Conservation (phyloP, 2,797 vertebrate genomes). For the Selene dorsalis region DNA sequence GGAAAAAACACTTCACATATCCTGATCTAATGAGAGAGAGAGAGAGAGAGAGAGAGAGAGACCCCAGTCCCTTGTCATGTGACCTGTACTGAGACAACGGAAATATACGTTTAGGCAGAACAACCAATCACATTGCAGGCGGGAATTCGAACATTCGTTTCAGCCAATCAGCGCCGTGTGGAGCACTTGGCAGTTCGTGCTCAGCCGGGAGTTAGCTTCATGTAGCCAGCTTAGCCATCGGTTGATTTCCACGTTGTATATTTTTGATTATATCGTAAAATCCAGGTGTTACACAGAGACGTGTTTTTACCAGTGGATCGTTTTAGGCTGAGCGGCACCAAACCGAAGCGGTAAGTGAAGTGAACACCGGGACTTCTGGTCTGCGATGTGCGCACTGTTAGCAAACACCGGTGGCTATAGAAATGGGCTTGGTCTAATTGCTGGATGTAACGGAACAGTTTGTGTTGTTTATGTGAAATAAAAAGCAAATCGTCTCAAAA, state of each 20-base stretch:
- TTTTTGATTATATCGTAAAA: background rate
- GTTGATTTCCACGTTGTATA: background rate
- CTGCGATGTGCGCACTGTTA: conserved; percentile 23
- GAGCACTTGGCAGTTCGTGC: background rate
- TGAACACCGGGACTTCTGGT: background rate
- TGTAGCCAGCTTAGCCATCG: background rate
- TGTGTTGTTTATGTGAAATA: background rate
- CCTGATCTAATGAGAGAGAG: background rate
- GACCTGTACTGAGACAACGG: conserved; percentile 45
- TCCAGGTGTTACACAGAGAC: fast-evolving
- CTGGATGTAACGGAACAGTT: conserved; percentile 5
- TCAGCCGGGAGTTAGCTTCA: conserved; percentile 17
- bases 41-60: background rate
- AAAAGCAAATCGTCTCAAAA: background rate
- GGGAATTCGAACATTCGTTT: conserved; percentile 69
- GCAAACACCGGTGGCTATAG: conserved; percentile 20
- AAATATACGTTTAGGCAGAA: background rate
- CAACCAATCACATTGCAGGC: conserved; percentile 72
- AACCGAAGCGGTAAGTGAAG: conserved; percentile 67
- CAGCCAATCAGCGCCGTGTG: conserved; percentile 73
- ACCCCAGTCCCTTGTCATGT: conserved; percentile 42
- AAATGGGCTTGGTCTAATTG: conserved; percentile 43
- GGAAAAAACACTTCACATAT: background rate
- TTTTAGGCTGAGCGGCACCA: background rate
- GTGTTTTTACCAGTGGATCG: background rate